Evolutionary conservation across 2,888 invertebrate genomes (phyloP), one percentile per base, ranked within the genome.

Genomic region (Opisthograptis luteolata): DNA sequence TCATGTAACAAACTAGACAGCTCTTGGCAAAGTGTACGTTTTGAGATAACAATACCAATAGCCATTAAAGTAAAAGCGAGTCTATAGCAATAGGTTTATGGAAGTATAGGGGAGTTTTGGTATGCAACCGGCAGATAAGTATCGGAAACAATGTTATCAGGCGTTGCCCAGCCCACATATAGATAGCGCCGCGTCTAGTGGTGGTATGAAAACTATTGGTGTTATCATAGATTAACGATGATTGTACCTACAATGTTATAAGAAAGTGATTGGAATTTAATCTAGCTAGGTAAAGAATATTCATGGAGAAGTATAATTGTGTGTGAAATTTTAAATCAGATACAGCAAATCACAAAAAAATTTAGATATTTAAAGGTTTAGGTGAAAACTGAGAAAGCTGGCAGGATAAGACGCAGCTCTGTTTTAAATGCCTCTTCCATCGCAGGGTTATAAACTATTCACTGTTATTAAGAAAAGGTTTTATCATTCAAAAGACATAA

Each of bases 11-110:
- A 56, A 50, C 43, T 67, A 65, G 22, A 12, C 64, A 62, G 57
- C 40, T 54, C 60, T 70, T 64, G 28, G 40, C 35, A 49, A 50
- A 42, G 46, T 22, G 43, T 58, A 54, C 55, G 50, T 54, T 61
- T 55, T 28, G 46, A 63, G 76, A 77, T 77, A 78, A 74, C 73
- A 69, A 65, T 66, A 62, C 73, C 61, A 70, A 75, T 70, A 62
- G 63, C 66, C 62, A 69, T 73, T 71, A 58, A 57, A 73, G 66
- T 68, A 65, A 55, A 55, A 51, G 57, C 63, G 54, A 58, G 54
- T 58, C 51, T 66, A 73, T 70, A 71, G 69, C 56, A 32, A 31
- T 47, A 47, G 17, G 44, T 51, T 55, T 42, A 47, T 37, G 30
- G 27, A 41, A 24, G 19, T 44, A 59, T 44, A 59, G 55, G 62